phyloP scores from a whole-genome alignment of 2,113 vertebrate genomes.

The Hirundichthys speculiger region DNA sequence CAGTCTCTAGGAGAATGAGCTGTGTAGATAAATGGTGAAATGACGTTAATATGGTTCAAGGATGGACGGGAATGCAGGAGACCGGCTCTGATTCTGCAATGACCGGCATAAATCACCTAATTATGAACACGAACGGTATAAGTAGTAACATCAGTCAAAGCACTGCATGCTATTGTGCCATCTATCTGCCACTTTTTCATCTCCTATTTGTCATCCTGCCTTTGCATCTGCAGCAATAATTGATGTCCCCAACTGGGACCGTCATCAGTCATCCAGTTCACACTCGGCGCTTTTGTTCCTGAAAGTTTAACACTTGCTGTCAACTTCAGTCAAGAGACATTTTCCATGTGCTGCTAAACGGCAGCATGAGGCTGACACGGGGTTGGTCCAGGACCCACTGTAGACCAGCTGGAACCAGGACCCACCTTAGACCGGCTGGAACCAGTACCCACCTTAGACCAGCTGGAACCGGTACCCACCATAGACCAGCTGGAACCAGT shows the following conservation, averaged over 20 bases:
- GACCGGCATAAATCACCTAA: constrained; percentile 81
- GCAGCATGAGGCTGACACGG: no score
- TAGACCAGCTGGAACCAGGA: no score
- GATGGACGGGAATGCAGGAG: constrained; percentile 46
- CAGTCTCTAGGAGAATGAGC: constrained; percentile 18
- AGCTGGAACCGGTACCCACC: no score
- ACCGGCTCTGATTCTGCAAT: constrained; percentile 64
- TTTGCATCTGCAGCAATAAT: constrained; percentile 72
- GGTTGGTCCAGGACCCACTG: no score
- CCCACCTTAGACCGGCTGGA: no score
- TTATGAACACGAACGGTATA: constrained; percentile 76
- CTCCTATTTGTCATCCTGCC: constrained; percentile 73
- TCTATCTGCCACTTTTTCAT: constrained; percentile 74
- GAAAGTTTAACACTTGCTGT: constrained; percentile 43
- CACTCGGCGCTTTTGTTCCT: constrained; percentile 46
- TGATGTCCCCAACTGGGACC: constrained; percentile 67
- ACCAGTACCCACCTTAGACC: no score
- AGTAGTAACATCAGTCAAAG: constrained; percentile 80
- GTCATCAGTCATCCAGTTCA: constrained; percentile 62
- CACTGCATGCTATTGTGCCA: constrained; percentile 58
- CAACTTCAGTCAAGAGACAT: background rate
- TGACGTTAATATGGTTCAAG: constrained; percentile 47
- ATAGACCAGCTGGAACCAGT: no score
- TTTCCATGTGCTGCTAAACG: constrained; percentile 4
- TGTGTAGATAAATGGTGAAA: constrained; percentile 49